Conservation (phyloP, 2,888 invertebrate species). For the Temnothorax unifasciatus region DNA sequence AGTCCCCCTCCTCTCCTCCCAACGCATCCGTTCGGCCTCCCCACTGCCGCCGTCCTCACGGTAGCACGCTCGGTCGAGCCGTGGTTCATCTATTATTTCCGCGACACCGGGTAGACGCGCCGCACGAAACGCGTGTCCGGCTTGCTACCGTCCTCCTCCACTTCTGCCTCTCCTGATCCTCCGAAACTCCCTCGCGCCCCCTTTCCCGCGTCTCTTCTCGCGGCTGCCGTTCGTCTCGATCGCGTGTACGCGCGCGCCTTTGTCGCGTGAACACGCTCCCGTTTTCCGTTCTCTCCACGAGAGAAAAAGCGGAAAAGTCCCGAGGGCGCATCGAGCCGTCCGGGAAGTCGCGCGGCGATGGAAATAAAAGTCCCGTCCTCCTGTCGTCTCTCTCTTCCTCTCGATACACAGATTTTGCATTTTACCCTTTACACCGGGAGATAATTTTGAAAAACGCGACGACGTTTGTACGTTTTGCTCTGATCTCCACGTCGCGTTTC, state of each 20-base stretch:
- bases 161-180: constrained; percentile 38
- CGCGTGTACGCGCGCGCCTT: constrained; percentile 51
- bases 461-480: constrained; percentile 26
- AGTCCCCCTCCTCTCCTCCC: constrained; percentile 66
- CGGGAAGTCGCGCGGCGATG: constrained; percentile 46
- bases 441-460: constrained; percentile 46
- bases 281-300: constrained; percentile 35
- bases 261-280: constrained; percentile 47
- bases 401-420: constrained; percentile 4
- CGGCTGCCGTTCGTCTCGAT: constrained; percentile 36
- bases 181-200: neutral
- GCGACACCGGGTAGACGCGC: constrained; percentile 78
- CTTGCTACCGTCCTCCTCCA: constrained; percentile 46
- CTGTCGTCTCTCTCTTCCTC: neutral
- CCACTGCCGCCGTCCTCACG: constrained; percentile 46
- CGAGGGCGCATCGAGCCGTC: constrained; percentile 54
- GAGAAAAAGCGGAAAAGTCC: constrained; percentile 57
- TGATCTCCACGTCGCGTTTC: constrained; percentile 18
- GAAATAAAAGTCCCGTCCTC: constrained; percentile 37
- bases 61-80: constrained; percentile 77
- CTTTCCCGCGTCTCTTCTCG: neutral
- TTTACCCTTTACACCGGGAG: constrained; percentile 22
- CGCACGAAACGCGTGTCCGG: constrained; percentile 71
- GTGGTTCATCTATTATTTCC: constrained; percentile 82
- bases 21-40: constrained; percentile 8